Evolutionary conservation across 2,113 vertebrate genomes (phyloP).

Genomic region (Lagenorhynchus albirostris): DNA sequence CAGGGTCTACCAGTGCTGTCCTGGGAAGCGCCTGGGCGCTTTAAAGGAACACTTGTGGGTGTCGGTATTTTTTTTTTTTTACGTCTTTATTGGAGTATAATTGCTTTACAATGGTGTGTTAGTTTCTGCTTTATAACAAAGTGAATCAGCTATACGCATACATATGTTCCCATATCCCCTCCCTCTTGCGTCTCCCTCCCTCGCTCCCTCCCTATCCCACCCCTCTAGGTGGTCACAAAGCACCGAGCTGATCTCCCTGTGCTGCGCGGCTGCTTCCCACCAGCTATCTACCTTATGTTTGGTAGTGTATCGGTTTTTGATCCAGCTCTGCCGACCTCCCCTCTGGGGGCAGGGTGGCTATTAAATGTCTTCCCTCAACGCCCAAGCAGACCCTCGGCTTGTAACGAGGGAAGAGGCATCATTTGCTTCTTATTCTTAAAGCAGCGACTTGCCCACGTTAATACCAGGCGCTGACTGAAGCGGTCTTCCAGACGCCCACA

Average conservation of each 20-base stretch:
- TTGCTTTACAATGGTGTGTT: too few species aligned
- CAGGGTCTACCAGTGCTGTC: not conserved
- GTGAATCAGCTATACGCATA: too few species aligned
- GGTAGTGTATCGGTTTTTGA: not conserved
- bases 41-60: not conserved
- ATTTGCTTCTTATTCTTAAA: slow-evolving; percentile 41
- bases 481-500: rapidly evolving
- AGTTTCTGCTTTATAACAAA: too few species aligned
- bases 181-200: too few species aligned
- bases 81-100: too few species aligned
- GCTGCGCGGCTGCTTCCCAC: too few species aligned
- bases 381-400: slow-evolving; percentile 32
- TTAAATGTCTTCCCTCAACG: slow-evolving; percentile 1
- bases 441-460: slow-evolving; percentile 30
- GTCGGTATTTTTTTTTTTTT: rapidly evolving
- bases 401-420: not conserved
- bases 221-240: too few species aligned
- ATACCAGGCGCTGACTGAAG: not conserved
- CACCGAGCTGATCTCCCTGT: too few species aligned
- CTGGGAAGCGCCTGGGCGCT: not conserved
- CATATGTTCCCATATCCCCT: too few species aligned
- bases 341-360: not conserved
- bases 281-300: too few species aligned
- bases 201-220: too few species aligned
- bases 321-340: not conserved